These are phyloP conservation scores for Stomatorhinus walkeri DNA, from an alignment of 2,797 vertebrate genomes.

Conservation along the genomic window DNA sequence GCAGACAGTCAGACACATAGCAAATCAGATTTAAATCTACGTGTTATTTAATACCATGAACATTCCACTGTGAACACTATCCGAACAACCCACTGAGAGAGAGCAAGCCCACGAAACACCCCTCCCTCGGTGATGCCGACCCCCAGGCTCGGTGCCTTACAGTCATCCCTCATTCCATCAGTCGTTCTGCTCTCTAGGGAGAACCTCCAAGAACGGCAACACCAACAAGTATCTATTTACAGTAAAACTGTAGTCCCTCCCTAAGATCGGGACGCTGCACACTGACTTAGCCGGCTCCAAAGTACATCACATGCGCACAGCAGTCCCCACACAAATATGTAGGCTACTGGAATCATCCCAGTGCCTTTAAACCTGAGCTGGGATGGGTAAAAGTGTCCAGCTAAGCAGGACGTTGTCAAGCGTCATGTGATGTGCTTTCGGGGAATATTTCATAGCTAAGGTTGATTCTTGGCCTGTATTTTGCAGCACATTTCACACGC, in stretches of 20 bases:
- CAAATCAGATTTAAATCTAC: neutral
- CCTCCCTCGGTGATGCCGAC: neutral
- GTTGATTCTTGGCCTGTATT: neutral
- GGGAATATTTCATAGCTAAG: neutral
- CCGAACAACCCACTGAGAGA: neutral
- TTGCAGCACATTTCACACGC: neutral
- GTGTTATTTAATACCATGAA: neutral
- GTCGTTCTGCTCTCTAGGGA: neutral
- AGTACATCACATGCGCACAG: neutral
- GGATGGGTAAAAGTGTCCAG: neutral
- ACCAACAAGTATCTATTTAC: neutral
- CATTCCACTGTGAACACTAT: neutral
- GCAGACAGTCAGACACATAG: neutral
- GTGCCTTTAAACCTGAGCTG: neutral
- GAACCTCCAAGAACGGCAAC: neutral
- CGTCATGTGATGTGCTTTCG: neutral
- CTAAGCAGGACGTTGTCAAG: neutral
- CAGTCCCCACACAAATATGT: neutral
- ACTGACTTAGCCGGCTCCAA: neutral
- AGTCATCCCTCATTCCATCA: neutral
- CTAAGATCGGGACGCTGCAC: neutral
- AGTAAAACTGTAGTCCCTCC: neutral
- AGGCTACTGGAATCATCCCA: neutral
- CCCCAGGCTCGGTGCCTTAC: neutral
- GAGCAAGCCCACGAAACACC: neutral